These are phyloP conservation scores for Brachionus manjavacas DNA, from an alignment of 1,140 invertebrate species.

Conservation along the genomic window DNA sequence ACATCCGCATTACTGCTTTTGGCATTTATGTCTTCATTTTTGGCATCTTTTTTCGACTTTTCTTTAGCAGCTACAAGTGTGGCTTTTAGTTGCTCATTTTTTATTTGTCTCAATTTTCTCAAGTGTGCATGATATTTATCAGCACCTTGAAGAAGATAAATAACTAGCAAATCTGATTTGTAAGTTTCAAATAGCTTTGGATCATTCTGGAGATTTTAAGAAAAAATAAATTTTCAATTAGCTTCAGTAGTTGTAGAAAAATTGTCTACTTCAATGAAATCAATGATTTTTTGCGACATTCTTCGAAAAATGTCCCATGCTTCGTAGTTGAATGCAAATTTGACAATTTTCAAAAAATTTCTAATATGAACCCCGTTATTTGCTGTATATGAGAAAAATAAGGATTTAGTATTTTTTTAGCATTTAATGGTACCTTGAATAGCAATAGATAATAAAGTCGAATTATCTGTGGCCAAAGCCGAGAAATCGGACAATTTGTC, in stretches of 20 bases:
- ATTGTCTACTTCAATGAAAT: background rate
- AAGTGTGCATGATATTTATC: background rate
- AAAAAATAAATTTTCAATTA: background rate
- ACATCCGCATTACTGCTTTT: background rate
- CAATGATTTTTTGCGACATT: conserved; percentile 48
- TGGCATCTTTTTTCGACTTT: conserved; percentile 26
- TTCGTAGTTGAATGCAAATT: conserved; percentile 55
- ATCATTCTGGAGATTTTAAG: background rate
- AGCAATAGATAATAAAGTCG: background rate
- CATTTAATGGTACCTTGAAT: background rate
- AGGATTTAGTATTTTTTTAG: background rate
- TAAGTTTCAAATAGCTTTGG: background rate
- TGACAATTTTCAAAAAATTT: conserved; percentile 52
- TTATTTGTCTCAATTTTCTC: conserved; percentile 2
- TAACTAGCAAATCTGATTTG: background rate
- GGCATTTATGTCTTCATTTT: background rate
- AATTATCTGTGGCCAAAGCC: background rate
- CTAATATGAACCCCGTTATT: conserved; percentile 44
- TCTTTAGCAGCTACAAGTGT: background rate
- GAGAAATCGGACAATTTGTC: background rate
- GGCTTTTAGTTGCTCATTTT: conserved; percentile 39
- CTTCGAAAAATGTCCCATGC: conserved; percentile 54
- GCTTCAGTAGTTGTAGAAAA: too few species aligned
- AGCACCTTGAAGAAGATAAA: background rate
- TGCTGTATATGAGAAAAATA: background rate